phyloP scores from a whole-genome alignment of 2,888 invertebrate species.

The Helobdella robusta region DNA sequence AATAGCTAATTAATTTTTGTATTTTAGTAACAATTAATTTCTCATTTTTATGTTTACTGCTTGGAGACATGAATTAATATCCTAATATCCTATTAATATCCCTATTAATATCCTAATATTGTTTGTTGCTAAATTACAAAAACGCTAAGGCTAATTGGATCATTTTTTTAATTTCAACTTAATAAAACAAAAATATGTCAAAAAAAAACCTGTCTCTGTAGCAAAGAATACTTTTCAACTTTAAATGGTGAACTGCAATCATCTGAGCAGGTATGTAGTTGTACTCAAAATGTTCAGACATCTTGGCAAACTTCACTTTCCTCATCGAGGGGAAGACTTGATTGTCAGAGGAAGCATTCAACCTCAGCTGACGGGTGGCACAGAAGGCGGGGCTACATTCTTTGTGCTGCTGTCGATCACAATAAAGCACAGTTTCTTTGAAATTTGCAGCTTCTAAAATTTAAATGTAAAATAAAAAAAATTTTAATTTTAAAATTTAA shows the following conservation, averaged over 20 bases:
- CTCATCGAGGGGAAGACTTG: constrained; percentile 46
- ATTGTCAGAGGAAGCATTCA: constrained; percentile 46
- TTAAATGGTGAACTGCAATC: constrained; percentile 49
- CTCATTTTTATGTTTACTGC: too few relatives aligned
- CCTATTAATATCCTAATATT: too few relatives aligned
- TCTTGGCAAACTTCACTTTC: constrained; percentile 47
- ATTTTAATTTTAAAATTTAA: constrained; percentile 2
- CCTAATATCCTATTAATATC: too few relatives aligned
- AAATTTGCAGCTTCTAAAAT: constrained; percentile 47
- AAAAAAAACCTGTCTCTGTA: constrained; percentile 40
- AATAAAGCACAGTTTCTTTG: constrained; percentile 43
- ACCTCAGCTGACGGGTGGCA: constrained; percentile 46
- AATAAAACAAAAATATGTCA: too few relatives aligned
- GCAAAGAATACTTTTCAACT: constrained; percentile 47
- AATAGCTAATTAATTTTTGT: too few relatives aligned
- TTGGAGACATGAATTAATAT: too few relatives aligned
- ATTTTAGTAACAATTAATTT: too few relatives aligned
- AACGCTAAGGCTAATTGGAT: too few relatives aligned
- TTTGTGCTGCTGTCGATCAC: constrained; percentile 45
- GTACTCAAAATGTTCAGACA: constrained; percentile 50
- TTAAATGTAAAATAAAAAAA: background rate
- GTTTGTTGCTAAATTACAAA: too few relatives aligned
- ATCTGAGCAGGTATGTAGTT: constrained; percentile 50
- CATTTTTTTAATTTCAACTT: too few relatives aligned
- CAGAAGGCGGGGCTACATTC: constrained; percentile 49